Conservation (phyloP, 2,797 vertebrate species). For the Micrastur ruficollis region DNA sequence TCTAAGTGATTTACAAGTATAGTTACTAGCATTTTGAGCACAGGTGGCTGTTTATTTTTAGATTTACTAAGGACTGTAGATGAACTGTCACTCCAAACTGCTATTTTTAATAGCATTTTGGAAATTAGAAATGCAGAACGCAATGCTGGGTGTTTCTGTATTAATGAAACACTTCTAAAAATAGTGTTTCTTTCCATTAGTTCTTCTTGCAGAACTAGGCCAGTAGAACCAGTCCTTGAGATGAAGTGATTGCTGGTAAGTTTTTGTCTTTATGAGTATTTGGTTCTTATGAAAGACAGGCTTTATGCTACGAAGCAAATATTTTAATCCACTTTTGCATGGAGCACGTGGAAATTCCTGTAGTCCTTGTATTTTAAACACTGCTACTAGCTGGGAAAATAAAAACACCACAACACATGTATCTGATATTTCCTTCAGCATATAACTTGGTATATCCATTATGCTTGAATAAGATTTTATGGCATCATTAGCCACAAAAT, state of each 20-base stretch:
- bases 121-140: slow-evolving; percentile 21
- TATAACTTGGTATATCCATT: not conserved
- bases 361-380: not conserved
- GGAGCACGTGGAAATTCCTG: not conserved
- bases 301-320: not conserved
- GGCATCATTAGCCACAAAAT: not conserved
- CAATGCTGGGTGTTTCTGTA: not conserved
- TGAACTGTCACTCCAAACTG: slow-evolving; percentile 41
- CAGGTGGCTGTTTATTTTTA: slow-evolving; percentile 66
- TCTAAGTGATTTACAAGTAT: slow-evolving; percentile 54
- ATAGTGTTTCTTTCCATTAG: not conserved
- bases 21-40: slow-evolving; percentile 55
- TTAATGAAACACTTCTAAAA: slow-evolving; percentile 14
- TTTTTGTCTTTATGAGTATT: not conserved
- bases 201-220: not conserved
- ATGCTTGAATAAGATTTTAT: not conserved
- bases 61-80: slow-evolving; percentile 10
- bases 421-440: not conserved
- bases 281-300: not conserved
- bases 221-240: not conserved
- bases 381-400: not conserved
- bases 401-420: rapidly evolving
- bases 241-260: not conserved
- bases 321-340: not conserved
- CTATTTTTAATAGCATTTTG: slow-evolving; percentile 51